Evolutionary conservation across 1,140 invertebrate species (phyloP).

Genomic region (Leptinotarsa defecta): DNA sequence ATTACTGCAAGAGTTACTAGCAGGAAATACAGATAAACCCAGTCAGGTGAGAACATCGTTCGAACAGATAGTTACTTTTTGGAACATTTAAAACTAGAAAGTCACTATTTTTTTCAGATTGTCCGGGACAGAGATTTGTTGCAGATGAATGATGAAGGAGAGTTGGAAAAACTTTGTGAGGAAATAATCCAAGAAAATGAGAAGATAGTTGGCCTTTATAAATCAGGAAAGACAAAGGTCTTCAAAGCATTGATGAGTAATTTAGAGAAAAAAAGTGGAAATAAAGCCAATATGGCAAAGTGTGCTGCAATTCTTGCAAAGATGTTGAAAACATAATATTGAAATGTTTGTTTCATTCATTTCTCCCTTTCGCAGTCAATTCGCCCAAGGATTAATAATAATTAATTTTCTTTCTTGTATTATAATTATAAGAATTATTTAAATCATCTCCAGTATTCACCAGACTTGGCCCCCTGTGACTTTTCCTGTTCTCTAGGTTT

Average conservation of each 20-base stretch:
- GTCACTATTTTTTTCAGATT: constrained; percentile 57
- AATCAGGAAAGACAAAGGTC: constrained; percentile 71
- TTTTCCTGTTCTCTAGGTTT: too few relatives aligned
- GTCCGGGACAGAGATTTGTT: constrained; percentile 66
- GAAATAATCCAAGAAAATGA: constrained; percentile 69
- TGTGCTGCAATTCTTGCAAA: constrained; percentile 65
- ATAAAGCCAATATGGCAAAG: constrained; percentile 69
- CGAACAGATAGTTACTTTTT: background rate
- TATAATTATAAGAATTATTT: too few relatives aligned
- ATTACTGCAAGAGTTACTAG: constrained; percentile 62
- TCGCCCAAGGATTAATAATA: too few relatives aligned
- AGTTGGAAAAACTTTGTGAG: constrained; percentile 66
- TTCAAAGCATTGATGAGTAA: constrained; percentile 67
- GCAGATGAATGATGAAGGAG: constrained; percentile 65
- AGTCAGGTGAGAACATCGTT: constrained; percentile 54
- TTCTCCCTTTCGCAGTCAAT: too few relatives aligned
- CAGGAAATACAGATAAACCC: constrained; percentile 55
- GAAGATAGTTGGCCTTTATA: constrained; percentile 69
- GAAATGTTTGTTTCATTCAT: too few relatives aligned
- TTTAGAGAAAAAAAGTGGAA: constrained; percentile 62
- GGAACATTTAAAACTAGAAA: background rate
- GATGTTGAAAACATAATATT: constrained; percentile 54
- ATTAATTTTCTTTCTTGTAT: too few relatives aligned
- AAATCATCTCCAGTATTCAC: too few relatives aligned
- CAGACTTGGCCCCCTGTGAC: too few relatives aligned